Percentiles rank a stretch among this genome's conserved stretches.
Conservation (phyloP, 2,888 invertebrate species). For the Lasius fuliginosus region DNA sequence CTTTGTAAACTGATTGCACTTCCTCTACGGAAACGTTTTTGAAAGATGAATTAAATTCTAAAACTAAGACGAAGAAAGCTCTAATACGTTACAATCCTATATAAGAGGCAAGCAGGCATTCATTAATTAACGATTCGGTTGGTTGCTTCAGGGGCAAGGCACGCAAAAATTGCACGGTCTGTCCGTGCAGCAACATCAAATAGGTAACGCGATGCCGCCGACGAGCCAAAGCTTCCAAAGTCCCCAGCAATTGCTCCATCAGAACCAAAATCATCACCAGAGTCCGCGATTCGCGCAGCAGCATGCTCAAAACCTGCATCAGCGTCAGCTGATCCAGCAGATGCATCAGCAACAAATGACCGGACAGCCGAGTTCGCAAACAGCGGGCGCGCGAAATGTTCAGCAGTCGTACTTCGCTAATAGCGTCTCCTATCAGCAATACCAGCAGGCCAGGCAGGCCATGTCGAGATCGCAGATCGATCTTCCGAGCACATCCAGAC, state of each 20-base stretch:
- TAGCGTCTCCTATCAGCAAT: conserved; percentile 81
- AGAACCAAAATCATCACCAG: conserved; percentile 82
- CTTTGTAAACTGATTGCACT: not conserved
- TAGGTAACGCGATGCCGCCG: conserved; percentile 67
- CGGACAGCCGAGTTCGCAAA: conserved; percentile 75
- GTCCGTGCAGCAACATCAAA: conserved; percentile 76
- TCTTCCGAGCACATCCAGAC: conserved; percentile 83
- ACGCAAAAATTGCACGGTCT: conserved; percentile 79
- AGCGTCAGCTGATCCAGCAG: conserved; percentile 84
- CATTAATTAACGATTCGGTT: conserved; percentile 24
- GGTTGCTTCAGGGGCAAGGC: conserved; percentile 70
- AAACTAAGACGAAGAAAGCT: not conserved
- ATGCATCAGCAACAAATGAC: conserved; percentile 86
- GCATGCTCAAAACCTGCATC: conserved; percentile 84
- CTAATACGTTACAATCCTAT: not conserved
- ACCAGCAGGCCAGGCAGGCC: conserved; percentile 81
- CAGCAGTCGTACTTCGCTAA: conserved; percentile 79
- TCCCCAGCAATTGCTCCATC: conserved; percentile 81
- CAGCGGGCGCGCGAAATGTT: conserved; percentile 51
- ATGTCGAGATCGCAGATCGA: conserved; percentile 84
- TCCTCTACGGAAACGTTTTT: not conserved
- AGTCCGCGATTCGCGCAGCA: conserved; percentile 83
- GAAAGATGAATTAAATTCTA: conserved; percentile 6
- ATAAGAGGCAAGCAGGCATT: conserved; percentile 1
- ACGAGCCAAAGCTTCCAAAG: conserved; percentile 79